Percentiles rank a stretch among this genome's conserved stretches.
Conservation (phyloP, 2,113 vertebrate species). For the Platichthys stellatus region DNA sequence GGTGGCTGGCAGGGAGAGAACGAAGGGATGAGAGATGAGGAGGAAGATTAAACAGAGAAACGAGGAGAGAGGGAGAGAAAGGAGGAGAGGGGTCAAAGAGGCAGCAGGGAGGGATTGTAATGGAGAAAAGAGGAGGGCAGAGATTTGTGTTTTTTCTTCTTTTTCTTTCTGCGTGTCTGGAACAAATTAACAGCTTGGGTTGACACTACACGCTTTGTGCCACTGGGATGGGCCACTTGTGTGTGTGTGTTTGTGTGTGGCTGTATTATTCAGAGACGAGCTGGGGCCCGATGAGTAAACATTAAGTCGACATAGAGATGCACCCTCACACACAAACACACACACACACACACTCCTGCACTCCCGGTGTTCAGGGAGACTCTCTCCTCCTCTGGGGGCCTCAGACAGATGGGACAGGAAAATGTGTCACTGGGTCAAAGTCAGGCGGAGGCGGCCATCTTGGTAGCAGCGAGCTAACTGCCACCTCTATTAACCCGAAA, state of each 20-base stretch:
- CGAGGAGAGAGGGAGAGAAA: slow-evolving; percentile 9
- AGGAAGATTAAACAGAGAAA: slow-evolving; percentile 38
- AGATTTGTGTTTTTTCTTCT: slow-evolving; percentile 10
- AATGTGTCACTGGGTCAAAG: slow-evolving; percentile 81
- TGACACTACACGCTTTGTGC: slow-evolving; percentile 41
- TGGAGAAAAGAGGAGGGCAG: slow-evolving; percentile 24
- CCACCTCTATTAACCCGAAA: slow-evolving; percentile 51
- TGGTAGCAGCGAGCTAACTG: slow-evolving; percentile 21
- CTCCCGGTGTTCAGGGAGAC: slow-evolving; percentile 33
- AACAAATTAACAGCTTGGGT: slow-evolving; percentile 64
- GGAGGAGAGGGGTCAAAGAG: slow-evolving; percentile 45
- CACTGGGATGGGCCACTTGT: slow-evolving; percentile 22
- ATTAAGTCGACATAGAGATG: slow-evolving; percentile 68
- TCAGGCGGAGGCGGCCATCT: slow-evolving; percentile 44
- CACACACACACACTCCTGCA: slow-evolving; percentile 34
- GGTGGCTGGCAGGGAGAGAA: not conserved
- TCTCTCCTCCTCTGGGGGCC: slow-evolving; percentile 49
- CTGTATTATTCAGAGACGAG: slow-evolving; percentile 69
- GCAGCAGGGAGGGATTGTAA: slow-evolving; percentile 31
- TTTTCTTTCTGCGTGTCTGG: slow-evolving; percentile 24
- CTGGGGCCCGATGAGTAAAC: slow-evolving; percentile 62
- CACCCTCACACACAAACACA: slow-evolving; percentile 49
- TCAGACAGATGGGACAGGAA: slow-evolving; percentile 76
- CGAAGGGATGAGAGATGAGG: slow-evolving; percentile 15
- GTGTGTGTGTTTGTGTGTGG: slow-evolving; percentile 27